Evolutionary conservation across 2,888 invertebrate genomes (phyloP).

Genomic region (Catocala fraxini): DNA sequence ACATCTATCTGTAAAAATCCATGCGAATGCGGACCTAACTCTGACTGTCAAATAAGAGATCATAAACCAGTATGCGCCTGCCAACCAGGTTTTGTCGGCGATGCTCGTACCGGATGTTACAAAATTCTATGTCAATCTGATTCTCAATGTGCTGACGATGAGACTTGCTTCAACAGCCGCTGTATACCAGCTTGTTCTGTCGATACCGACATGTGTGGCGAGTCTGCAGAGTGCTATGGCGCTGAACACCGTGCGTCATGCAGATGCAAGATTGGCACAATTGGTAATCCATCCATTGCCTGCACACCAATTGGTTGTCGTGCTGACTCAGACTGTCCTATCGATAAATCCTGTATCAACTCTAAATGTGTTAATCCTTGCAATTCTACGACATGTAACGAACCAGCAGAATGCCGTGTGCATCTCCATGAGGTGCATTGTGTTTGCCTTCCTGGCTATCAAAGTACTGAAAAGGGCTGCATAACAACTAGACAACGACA

Average conservation of each 20-base stretch:
- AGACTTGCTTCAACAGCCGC: conserved; percentile 93
- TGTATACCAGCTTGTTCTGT: conserved; percentile 94
- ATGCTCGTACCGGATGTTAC: conserved; percentile 93
- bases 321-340: conserved; percentile 93
- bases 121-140: conserved; percentile 92
- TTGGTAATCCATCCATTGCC: conserved; percentile 93
- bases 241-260: conserved; percentile 94
- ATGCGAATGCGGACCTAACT: conserved; percentile 94
- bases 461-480: conserved; percentile 89
- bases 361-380: conserved; percentile 93
- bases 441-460: conserved; percentile 93
- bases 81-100: conserved; percentile 93
- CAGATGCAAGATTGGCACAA: conserved; percentile 93
- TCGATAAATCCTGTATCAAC: conserved; percentile 93
- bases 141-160: conserved; percentile 93
- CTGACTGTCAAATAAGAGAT: conserved; percentile 94
- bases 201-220: conserved; percentile 91
- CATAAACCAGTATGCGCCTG: conserved; percentile 97
- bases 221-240: conserved; percentile 93
- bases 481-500: conserved; percentile 86
- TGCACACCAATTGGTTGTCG: conserved; percentile 95
- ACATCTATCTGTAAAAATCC: conserved; percentile 94
- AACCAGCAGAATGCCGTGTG: conserved; percentile 92
- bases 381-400: conserved; percentile 90
- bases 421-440: conserved; percentile 93